A percentile compares a stretch with the other conserved stretches of the same genome.
phyloP scores from a whole-genome alignment of 2,113 vertebrate species.

The Haemorhous mexicanus region DNA sequence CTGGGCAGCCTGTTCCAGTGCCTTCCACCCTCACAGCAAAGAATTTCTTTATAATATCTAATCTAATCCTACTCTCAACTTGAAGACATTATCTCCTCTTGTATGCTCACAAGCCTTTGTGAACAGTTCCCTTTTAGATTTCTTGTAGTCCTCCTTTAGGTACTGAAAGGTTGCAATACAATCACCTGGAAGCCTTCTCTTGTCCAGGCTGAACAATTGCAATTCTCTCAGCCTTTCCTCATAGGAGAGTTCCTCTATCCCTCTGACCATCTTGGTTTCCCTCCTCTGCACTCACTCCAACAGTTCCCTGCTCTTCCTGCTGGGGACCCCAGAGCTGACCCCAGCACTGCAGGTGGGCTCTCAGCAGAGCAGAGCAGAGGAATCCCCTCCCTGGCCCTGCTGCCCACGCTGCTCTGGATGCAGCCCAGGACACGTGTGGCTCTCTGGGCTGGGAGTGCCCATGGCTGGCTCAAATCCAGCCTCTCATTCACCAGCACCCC shows the following conservation, averaged over 20 bases:
- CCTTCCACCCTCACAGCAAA: not conserved
- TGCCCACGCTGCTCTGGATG: not conserved
- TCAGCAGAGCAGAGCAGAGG: not conserved
- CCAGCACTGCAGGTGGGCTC: too few relatives aligned
- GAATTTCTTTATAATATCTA: fast-evolving
- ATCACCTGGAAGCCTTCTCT: not conserved
- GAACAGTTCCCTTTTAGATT: not conserved
- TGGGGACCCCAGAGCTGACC: not conserved
- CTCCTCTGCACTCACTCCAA: not conserved
- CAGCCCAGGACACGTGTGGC: not conserved
- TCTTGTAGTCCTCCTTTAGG: not conserved
- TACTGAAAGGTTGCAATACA: not conserved
- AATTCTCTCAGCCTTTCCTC: not conserved
- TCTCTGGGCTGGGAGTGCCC: not conserved
- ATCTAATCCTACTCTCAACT: not conserved
- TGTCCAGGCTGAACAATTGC: not conserved
- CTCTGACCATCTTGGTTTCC: not conserved
- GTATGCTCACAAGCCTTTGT: not conserved
- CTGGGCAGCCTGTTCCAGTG: not conserved
- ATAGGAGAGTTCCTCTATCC: fast-evolving
- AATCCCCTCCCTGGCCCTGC: not conserved
- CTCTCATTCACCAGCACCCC: not conserved
- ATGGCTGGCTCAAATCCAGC: not conserved
- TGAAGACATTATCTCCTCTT: not conserved
- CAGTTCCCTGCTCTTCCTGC: not conserved